These are phyloP conservation scores for Enoplosus armatus DNA, from an alignment of 2,797 vertebrate species.

Conservation along the genomic window DNA sequence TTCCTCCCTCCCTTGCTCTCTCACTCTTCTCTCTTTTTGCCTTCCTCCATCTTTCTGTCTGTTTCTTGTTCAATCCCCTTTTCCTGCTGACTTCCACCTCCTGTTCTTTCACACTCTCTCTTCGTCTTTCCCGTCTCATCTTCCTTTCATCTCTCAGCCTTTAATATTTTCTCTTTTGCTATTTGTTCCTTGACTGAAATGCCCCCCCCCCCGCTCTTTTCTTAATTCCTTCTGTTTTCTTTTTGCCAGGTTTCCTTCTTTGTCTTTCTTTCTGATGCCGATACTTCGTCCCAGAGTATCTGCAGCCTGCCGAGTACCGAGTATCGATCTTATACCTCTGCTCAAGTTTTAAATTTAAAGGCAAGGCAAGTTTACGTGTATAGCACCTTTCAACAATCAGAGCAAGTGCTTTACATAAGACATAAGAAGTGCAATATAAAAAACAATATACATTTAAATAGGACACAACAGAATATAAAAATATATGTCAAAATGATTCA, in stretches of 20 bases:
- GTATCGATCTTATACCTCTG: not conserved
- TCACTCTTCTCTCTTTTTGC: not conserved
- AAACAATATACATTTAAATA: not conserved
- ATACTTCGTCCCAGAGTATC: not conserved
- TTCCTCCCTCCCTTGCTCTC: constrained; percentile 11
- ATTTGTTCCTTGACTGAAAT: not conserved
- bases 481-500: no score
- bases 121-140: not conserved
- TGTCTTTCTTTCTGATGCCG: not conserved
- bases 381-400: not conserved
- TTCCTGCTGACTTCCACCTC: not conserved
- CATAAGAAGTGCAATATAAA: not conserved
- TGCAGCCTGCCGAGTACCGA: no score
- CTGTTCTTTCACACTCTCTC: not conserved
- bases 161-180: not conserved
- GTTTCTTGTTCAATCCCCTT: not conserved
- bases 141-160: not conserved
- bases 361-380: not conserved
- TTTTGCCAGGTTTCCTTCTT: not conserved
- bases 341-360: not conserved
- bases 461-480: no score
- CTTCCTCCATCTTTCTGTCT: not conserved
- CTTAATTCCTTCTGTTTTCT: not conserved
- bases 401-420: not conserved
- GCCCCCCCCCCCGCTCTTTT: no score